phyloP scores from a whole-genome alignment of 2,797 vertebrate genomes.

The Coregonus sp. region DNA sequence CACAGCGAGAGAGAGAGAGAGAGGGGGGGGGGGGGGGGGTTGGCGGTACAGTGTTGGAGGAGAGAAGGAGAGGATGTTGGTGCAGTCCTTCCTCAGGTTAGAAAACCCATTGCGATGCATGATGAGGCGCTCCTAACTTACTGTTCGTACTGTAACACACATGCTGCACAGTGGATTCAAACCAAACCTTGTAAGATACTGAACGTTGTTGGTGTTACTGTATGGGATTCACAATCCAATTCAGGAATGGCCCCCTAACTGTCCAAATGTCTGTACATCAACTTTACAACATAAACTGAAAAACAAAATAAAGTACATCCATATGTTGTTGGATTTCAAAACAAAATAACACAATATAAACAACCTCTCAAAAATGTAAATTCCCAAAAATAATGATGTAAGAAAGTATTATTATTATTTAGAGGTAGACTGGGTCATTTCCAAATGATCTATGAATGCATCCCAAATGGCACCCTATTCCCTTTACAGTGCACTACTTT shows the following conservation, averaged over 20 bases:
- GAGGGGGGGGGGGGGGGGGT: constrained; percentile 8
- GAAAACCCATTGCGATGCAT: constrained; percentile 38
- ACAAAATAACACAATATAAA: constrained; percentile 7
- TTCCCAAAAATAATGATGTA: neutral
- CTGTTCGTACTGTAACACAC: neutral
- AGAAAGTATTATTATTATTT: constrained; percentile 9
- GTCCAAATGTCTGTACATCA: neutral
- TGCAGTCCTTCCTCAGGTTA: constrained; percentile 43
- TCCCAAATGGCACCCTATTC: neutral
- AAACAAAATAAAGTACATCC: neutral
- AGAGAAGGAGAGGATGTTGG: constrained; percentile 38
- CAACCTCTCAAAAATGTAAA: neutral
- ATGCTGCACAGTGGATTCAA: neutral
- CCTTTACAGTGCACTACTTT: neutral
- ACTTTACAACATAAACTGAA: neutral
- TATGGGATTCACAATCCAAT: too few relatives aligned
- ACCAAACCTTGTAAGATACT: too few relatives aligned
- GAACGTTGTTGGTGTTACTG: too few relatives aligned
- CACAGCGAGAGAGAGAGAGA: constrained; percentile 27
- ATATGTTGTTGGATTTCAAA: neutral
- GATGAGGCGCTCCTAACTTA: constrained; percentile 21
- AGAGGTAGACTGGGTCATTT: constrained; percentile 23
- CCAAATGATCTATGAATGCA: constrained; percentile 20
- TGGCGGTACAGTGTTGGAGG: constrained; percentile 37
- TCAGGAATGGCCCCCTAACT: neutral